Base-by-base conservation (phyloP, 2,797 vertebrate genomes). In the Amniataba percoides region DNA sequence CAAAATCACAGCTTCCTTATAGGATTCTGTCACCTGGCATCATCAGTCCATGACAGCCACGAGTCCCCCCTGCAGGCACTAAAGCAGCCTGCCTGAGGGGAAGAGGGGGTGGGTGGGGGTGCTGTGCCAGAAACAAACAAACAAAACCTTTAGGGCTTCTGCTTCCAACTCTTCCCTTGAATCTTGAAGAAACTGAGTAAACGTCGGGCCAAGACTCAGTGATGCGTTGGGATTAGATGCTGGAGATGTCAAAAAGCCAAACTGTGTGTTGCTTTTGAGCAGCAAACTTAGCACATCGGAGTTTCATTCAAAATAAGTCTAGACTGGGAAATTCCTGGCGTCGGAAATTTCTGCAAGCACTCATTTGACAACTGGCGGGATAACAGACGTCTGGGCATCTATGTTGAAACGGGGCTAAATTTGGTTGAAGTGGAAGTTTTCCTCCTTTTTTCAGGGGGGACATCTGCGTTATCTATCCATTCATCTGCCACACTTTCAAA, bases 1-100 rank as follows among this genome's bases (percentile, higher is more conserved):
- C 73, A 66, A 88, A 82, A 61, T 77, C 74, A 76, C 80, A 78
- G 70, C 58, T 59, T 73, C 58, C 56, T 49, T 46, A 3, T 1
- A 14, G 21, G 39, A 65, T 13, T 52, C 21, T 42, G 68, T 83
- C 89, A 83, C 40, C 77, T 79, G 78, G 42, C 0, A 1, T 74
- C 71, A 76, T 74, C 59, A n/a, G 58, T 31, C 43, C 59, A 11
- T 16, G 15, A 56, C 64, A 67, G 62, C 23, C 7, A 23, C 4
- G 6, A 51, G 46, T 2, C 45, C 51, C 42, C 23, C 49, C 69
- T 10, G 23, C 72, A 69, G 70, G 74, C 57, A 36, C 13, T 7
- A 46, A 25, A 65, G 31, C 71, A 36, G 19, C 55, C 58, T 21
- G 18, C 58, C 51, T 0, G 3, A 43, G 39, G 63, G 48, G 6